Evolutionary conservation across 2,113 vertebrate species (phyloP), one percentile per base, ranked within the genome.

Genomic region (Phainopepla nitens): DNA sequence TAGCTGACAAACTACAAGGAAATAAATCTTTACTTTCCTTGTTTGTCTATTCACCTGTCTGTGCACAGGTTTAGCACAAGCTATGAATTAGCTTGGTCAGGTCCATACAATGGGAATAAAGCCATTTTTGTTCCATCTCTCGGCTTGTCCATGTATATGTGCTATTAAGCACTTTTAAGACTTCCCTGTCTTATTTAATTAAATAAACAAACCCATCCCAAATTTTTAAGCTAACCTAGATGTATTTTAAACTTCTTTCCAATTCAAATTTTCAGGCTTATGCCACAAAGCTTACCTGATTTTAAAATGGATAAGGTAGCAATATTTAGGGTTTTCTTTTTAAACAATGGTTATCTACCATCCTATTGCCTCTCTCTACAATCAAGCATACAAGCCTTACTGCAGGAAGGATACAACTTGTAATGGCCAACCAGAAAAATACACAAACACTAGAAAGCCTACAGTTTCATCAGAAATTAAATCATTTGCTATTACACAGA

Each of bases 321-420:
- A 97, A 95, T 92, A 97, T 96, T 96, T 97, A 95, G 94, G 93
- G 95, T 96, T 97, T 97, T 96, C 84, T 96, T 84, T 86, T 93
- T 85, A 68, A 85, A 85, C 64, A 94, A 77, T 77, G 93, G 93
- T 91, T 88, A 90, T 79, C 82, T 92, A 92, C 95, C 96, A 82
- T 92, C 89, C 96, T 96, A 95, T 83, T 82, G 83, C 94, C 79
- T 75, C 79, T 82, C 90, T 97, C 94, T 90, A 94, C 89, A 69
- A 94, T 89, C 87, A 87, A 96, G 95, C 42, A 0, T 81, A 72
- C 28, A 94, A 95, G 93, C 82, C 75, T 95, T 93, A 66, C 92
- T 97, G 96, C 95, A 97, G 94, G 57, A 96, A 92, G 77, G 79
- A 94, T 19, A 93, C 45, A 94, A 75, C 72, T 94, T 6, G 4